Evolutionary conservation across 2,113 vertebrate species (phyloP).

Genomic region (Pseudois nayaur): DNA sequence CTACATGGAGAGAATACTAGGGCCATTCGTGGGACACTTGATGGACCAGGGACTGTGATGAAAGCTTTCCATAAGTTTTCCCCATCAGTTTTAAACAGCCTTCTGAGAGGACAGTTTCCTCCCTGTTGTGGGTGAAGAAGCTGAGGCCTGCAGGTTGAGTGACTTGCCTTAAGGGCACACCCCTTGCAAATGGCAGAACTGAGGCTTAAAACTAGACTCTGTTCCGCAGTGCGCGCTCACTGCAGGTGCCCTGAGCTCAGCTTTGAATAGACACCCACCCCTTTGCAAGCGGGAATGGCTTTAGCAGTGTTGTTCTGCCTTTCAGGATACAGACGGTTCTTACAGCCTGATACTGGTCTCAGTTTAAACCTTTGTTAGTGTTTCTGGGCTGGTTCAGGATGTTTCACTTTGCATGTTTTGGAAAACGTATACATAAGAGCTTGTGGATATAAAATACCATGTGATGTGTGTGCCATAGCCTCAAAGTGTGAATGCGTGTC

Average conservation of each 20-base stretch:
- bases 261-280: background rate
- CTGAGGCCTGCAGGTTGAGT: background rate
- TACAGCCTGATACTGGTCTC: background rate
- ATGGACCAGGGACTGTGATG: background rate
- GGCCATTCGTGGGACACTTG: no score
- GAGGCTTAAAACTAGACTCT: background rate
- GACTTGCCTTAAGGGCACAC: background rate
- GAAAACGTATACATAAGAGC: background rate
- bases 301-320: no score
- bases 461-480: background rate
- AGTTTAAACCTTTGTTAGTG: background rate
- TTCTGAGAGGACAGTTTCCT: background rate
- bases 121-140: background rate
- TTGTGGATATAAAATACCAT: background rate
- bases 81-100: accelerated
- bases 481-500: no score
- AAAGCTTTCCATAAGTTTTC: background rate
- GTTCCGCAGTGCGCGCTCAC: accelerated
- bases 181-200: background rate
- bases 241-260: no score
- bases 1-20: background rate
- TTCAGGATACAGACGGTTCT: background rate
- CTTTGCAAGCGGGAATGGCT: background rate
- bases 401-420: background rate
- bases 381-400: background rate